Percentiles rank a stretch among this genome's conserved stretches.
phyloP scores from a whole-genome alignment of 2,797 vertebrate genomes.

The Propithecus perrieri region DNA sequence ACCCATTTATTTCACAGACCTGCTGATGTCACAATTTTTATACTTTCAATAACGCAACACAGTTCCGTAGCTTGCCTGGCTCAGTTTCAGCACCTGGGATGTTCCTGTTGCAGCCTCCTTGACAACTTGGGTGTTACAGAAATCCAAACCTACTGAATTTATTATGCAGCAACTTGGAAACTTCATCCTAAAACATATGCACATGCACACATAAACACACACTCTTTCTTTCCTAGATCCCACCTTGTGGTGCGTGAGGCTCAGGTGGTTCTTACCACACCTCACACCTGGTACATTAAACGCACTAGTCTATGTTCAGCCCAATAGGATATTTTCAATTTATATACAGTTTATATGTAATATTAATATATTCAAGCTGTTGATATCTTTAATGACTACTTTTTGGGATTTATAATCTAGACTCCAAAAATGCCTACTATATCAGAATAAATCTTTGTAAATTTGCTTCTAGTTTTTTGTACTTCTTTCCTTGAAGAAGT shows the following conservation, averaged over 20 bases:
- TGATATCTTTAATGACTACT: background rate
- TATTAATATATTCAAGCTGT: background rate
- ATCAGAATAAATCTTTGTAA: background rate
- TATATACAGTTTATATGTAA: background rate
- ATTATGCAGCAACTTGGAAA: background rate
- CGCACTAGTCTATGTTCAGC: background rate
- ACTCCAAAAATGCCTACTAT: background rate
- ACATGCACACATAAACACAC: background rate
- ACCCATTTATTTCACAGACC: background rate
- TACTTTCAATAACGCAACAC: background rate
- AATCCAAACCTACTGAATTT: background rate
- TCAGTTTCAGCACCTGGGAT: background rate
- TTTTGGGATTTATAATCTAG: background rate
- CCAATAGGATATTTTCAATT: background rate
- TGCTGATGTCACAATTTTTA: background rate
- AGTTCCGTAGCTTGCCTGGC: background rate
- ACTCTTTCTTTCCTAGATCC: too few relatives aligned
- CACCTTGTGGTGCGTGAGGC: background rate
- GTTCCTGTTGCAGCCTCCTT: background rate
- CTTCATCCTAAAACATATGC: background rate
- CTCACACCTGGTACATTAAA: background rate
- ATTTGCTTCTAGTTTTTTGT: background rate
- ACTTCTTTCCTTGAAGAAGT: background rate
- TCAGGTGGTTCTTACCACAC: background rate
- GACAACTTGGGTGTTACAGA: background rate